These are phyloP conservation scores for Platerodrilus igneus DNA, from an alignment of 2,888 invertebrate species.

Conservation along the genomic window DNA sequence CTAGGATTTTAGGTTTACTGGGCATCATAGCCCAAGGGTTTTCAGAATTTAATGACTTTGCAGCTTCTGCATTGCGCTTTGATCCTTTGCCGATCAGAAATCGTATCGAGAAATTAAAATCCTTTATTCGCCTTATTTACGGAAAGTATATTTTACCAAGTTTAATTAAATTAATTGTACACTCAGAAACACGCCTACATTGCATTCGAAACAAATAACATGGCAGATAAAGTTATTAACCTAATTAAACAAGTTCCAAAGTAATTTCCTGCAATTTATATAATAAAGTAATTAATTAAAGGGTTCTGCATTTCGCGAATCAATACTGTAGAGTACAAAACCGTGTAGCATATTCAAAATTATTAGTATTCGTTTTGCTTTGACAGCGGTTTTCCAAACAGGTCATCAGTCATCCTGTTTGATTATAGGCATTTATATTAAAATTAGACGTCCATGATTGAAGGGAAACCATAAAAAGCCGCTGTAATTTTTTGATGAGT, in stretches of 20 bases:
- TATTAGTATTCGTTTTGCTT: too few relatives aligned
- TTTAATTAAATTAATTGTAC: too few relatives aligned
- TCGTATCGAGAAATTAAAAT: constrained; percentile 9
- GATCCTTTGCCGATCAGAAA: constrained; percentile 12
- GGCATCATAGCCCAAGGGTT: constrained; percentile 13
- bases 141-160: constrained; percentile 3
- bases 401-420: too few relatives aligned
- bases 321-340: constrained; percentile 15
- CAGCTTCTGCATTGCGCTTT: constrained; percentile 14
- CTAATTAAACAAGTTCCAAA: constrained; percentile 19
- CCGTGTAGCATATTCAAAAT: too few relatives aligned
- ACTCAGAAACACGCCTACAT: constrained; percentile 11
- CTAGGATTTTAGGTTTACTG: constrained; percentile 16
- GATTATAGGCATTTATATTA: too few relatives aligned
- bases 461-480: too few relatives aligned
- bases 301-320: constrained; percentile 9
- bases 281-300: constrained; percentile 20
- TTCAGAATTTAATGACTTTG: constrained; percentile 10
- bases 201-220: constrained; percentile 14
- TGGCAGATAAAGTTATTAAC: constrained; percentile 19
- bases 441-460: too few relatives aligned
- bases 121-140: background rate
- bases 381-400: too few relatives aligned
- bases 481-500: too few relatives aligned
- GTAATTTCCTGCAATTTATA: constrained; percentile 15